Conservation (phyloP, 2,797 vertebrate genomes). For the Amazona finschi region DNA sequence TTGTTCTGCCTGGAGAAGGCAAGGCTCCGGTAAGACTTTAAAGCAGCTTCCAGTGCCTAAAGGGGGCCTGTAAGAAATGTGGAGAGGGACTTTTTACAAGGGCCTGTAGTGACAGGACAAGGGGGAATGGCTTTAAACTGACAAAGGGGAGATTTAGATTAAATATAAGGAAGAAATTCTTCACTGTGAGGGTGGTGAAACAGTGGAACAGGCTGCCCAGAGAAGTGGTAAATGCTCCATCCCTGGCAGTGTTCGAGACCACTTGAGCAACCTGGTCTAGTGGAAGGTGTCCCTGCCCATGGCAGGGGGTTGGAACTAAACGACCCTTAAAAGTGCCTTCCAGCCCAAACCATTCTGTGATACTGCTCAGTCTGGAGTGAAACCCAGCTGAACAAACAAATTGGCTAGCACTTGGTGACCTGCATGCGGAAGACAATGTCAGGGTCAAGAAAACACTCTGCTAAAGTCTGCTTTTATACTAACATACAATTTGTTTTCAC, state of each 20-base stretch:
- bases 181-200: too few species aligned
- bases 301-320: background rate
- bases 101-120: too few species aligned
- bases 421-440: background rate
- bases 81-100: background rate
- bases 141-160: too few species aligned
- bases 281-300: background rate
- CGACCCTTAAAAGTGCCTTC: background rate
- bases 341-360: background rate
- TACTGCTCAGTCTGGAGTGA: background rate
- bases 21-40: background rate
- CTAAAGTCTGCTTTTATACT: background rate
- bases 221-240: background rate
- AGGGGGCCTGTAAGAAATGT: background rate
- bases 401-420: background rate
- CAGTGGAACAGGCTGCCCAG: too few species aligned
- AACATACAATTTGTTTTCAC: background rate
- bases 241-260: background rate
- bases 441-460: background rate
- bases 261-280: background rate
- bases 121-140: too few species aligned
- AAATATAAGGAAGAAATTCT: too few species aligned
- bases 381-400: background rate
- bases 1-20: background rate
- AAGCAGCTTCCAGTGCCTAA: background rate